A percentile compares a stretch with the other conserved stretches of the same genome.
Evolutionary conservation across 2,888 invertebrate species (phyloP).

Genomic region (Spilarctia lutea): DNA sequence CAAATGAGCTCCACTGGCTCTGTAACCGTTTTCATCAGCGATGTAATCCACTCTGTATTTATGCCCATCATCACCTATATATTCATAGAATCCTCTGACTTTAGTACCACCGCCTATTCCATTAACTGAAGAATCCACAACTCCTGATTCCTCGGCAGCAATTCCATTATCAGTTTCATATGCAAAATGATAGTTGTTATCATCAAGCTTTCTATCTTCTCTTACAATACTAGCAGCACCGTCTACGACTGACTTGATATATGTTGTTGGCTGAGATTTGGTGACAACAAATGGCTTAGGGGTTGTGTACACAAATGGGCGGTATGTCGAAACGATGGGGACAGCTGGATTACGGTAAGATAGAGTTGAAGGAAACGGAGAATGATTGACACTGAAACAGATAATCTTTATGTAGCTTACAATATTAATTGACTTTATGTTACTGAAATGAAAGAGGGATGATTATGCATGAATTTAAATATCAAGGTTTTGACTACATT

Average conservation of each 20-base stretch:
- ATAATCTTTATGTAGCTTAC: background rate
- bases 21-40: conserved; percentile 88
- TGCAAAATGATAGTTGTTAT: conserved; percentile 87
- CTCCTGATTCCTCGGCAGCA: conserved; percentile 88
- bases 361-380: conserved; percentile 55
- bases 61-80: conserved; percentile 88
- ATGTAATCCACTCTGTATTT: conserved; percentile 86
- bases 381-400: conserved; percentile 60
- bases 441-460: background rate
- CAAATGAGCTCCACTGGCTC: conserved; percentile 84
- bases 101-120: conserved; percentile 84
- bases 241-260: conserved; percentile 71
- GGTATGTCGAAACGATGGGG: conserved; percentile 29
- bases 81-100: conserved; percentile 89
- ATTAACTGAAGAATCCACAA: conserved; percentile 81
- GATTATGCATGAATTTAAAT: background rate
- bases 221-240: conserved; percentile 85
- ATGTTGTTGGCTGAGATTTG: conserved; percentile 44
- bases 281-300: conserved; percentile 34
- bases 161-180: conserved; percentile 89
- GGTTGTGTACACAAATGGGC: conserved; percentile 42
- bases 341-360: conserved; percentile 47
- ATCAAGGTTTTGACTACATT: conserved; percentile 4
- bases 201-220: conserved; percentile 80
- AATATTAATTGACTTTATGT: background rate